A percentile compares a stretch with the other conserved stretches of the same genome.
phyloP scores from a whole-genome alignment of 2,113 vertebrate species.

The Oceanites oceanicus region DNA sequence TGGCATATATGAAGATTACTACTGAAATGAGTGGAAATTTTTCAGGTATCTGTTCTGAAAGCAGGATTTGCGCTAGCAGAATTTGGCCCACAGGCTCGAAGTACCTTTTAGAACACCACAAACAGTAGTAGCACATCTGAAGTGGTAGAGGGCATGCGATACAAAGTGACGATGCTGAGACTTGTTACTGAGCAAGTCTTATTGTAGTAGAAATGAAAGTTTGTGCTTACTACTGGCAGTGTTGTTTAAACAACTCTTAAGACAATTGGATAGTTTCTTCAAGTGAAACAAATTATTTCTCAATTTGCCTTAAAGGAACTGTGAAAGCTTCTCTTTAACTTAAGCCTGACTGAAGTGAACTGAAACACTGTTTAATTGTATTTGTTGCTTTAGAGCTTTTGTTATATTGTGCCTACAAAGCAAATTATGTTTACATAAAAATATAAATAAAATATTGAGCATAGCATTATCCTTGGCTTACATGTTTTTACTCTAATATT shows the following conservation, averaged over 20 bases:
- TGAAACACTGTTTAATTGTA: constrained; percentile 79
- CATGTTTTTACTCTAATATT: neutral
- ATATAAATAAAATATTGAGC: constrained; percentile 91
- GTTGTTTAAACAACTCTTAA: constrained; percentile 26
- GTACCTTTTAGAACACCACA: neutral
- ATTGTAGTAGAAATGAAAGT: neutral
- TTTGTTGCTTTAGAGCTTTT: constrained; percentile 87
- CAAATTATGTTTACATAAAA: constrained; percentile 88
- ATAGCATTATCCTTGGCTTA: constrained; percentile 71
- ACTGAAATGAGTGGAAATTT: neutral
- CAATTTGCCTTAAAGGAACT: constrained; percentile 81
- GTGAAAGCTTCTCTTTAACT: constrained; percentile 73
- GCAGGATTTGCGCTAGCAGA: neutral
- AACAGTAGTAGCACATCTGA: neutral
- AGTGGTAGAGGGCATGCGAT: neutral
- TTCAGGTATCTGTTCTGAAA: neutral
- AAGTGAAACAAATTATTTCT: constrained; percentile 65
- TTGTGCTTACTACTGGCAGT: constrained; percentile 36
- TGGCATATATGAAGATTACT: neutral
- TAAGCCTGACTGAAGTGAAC: constrained; percentile 74
- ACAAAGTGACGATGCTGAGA: neutral
- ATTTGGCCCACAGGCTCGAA: constrained; percentile 36
- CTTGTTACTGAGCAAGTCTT: constrained; percentile 1
- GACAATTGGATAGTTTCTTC: constrained; percentile 47
- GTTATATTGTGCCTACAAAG: constrained; percentile 87